Evolutionary conservation across 64 coral and sea anemone species (phyloP).

Genomic region (Montipora capricornis): DNA sequence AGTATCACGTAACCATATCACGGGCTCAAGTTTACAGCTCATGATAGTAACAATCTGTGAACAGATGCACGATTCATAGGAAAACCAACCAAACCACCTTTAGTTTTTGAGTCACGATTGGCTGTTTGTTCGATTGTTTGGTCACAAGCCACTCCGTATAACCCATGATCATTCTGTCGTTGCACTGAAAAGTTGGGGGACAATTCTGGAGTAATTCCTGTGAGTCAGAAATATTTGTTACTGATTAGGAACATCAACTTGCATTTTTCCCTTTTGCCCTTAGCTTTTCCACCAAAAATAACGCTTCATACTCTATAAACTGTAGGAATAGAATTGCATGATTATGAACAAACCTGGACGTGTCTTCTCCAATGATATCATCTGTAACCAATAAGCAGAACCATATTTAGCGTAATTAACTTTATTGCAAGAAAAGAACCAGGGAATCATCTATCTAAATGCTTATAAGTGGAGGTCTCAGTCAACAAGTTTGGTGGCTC

Average conservation of each 20-base stretch:
- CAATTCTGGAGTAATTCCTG: slow-evolving; percentile 22
- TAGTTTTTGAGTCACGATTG: slow-evolving; percentile 66
- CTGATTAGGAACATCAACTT: background rate
- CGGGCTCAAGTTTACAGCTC: no score
- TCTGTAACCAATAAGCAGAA: slow-evolving; percentile 56
- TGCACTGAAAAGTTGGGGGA: slow-evolving; percentile 59
- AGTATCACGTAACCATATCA: no score
- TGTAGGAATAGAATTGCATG: no score
- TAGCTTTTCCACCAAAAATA: no score
- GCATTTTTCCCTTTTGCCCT: no score
- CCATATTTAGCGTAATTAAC: slow-evolving; percentile 76
- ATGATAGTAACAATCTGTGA: slow-evolving; percentile 54
- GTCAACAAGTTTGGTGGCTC: slow-evolving; percentile 53
- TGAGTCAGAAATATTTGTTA: background rate
- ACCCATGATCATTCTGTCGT: slow-evolving; percentile 56
- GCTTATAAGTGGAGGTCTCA: slow-evolving; percentile 58
- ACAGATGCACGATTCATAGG: slow-evolving; percentile 58
- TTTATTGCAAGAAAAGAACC: slow-evolving; percentile 64
- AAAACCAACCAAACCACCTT: slow-evolving; percentile 69
- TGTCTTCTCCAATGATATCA: slow-evolving; percentile 32
- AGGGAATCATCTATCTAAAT: slow-evolving; percentile 68
- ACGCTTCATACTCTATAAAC: no score
- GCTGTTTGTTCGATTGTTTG: slow-evolving; percentile 71
- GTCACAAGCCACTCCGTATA: slow-evolving; percentile 54
- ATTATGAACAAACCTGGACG: slow-evolving; percentile 59